Conservation (phyloP, 2,113 vertebrate genomes). For the Laterallus jamaicensis region DNA sequence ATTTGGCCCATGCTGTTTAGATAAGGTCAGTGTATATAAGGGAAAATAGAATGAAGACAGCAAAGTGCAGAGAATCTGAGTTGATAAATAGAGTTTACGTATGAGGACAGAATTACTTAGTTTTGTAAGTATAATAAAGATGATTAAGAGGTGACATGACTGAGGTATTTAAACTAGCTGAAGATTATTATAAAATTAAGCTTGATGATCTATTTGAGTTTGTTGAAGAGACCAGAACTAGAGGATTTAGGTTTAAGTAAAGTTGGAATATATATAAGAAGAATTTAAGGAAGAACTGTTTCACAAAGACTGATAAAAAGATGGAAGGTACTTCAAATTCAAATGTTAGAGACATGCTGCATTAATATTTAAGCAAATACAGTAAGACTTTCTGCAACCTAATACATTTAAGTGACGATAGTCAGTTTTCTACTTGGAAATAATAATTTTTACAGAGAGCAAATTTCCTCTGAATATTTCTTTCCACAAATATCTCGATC, state of each 20-base stretch:
- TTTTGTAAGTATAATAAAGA: conserved; percentile 48
- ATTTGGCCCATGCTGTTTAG: not conserved
- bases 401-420: conserved; percentile 36
- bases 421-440: conserved; percentile 22
- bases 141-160: conserved; percentile 45
- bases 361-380: conserved; percentile 56
- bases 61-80: not conserved
- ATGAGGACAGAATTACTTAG: conserved; percentile 4
- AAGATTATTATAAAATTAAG: conserved; percentile 64
- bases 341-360: conserved; percentile 5
- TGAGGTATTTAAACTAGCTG: conserved; percentile 30
- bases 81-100: conserved; percentile 39
- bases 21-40: not conserved
- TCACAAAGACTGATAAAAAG: conserved; percentile 26
- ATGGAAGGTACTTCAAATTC: conserved; percentile 43
- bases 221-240: conserved; percentile 33
- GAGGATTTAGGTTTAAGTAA: conserved; percentile 57
- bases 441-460: conserved; percentile 19
- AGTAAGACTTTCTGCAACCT: not conserved
- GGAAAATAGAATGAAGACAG: not conserved
- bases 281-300: conserved; percentile 42
- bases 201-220: conserved; percentile 50
- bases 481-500: not conserved
- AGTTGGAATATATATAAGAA: conserved; percentile 46
- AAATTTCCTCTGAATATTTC: conserved; percentile 11